Evolutionary conservation across 1,140 invertebrate genomes (phyloP).

Genomic region (Halictus rubicundus): DNA sequence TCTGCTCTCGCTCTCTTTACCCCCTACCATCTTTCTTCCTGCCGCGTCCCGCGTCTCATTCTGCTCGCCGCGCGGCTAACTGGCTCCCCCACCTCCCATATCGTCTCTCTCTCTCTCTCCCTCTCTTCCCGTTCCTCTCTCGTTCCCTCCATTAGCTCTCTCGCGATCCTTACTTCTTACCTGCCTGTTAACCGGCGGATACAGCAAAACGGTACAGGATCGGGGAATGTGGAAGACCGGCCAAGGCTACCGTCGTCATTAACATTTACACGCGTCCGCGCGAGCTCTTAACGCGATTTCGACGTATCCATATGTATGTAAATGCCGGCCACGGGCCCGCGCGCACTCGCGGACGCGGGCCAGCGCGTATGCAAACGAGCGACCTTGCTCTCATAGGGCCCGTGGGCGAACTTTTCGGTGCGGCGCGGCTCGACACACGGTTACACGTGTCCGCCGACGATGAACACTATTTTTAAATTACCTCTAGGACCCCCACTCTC

Average conservation of each 20-base stretch:
- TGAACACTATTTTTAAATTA: slow-evolving; percentile 30
- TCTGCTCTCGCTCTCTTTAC: slow-evolving; percentile 57
- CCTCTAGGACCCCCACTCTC: background rate
- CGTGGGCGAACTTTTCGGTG: slow-evolving; percentile 44
- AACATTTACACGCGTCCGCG: slow-evolving; percentile 63
- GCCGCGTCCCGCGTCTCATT: slow-evolving; percentile 1
- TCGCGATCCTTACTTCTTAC: slow-evolving; percentile 63
- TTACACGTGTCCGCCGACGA: slow-evolving; percentile 24
- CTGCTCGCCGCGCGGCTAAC: slow-evolving; percentile 53
- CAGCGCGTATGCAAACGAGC: slow-evolving; percentile 42
- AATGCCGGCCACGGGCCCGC: slow-evolving; percentile 42
- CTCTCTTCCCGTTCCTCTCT: too few species aligned
- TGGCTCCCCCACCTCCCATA: slow-evolving; percentile 25
- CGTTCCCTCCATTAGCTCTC: slow-evolving; percentile 49
- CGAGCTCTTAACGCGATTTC: slow-evolving; percentile 61
- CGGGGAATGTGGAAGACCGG: slow-evolving; percentile 67
- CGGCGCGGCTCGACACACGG: background rate
- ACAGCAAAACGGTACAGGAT: slow-evolving; percentile 72
- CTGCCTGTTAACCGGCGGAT: slow-evolving; percentile 68
- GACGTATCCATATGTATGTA: slow-evolving; percentile 67
- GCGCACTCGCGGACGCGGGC: background rate
- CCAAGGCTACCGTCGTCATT: slow-evolving; percentile 67
- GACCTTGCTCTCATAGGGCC: slow-evolving; percentile 36
- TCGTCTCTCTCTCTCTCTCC: too few species aligned
- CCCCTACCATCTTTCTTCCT: slow-evolving; percentile 44